Evolutionary conservation across 37 sponge, comb jelly and placozoan genomes (phyloP), one percentile per base, ranked within the genome.

Genomic region (Ianthella basta): DNA sequence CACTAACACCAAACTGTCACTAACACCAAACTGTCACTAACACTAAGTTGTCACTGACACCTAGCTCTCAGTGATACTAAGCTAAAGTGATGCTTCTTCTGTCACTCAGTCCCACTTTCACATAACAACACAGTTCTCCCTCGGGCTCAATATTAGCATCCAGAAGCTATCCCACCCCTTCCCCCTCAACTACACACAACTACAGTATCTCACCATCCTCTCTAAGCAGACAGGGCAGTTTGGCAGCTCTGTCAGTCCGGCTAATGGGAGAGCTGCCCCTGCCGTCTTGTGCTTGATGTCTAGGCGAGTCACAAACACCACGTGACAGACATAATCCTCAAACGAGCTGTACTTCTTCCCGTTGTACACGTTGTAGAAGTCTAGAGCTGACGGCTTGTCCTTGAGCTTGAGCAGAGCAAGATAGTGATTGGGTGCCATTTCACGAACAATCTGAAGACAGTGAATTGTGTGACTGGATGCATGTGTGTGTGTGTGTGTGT

Each of bases 211-310:
- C 61, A 93, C 96, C 66, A 96, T 68, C 53, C 73, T 88, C 66
- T 98, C 99, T 44, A 98, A 78, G 69, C 99, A 98, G 18, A 98
- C 99, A 65, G 99, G 95, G 82, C 99, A 98, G 15, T 83, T 88
- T 6, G 99, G 99, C 29, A 98, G 87, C 69, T 98, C 99, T 12
- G 88, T 89, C 41, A 91, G 72, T 29, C 93, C 91, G 0, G 73
- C 56, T 0, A 50, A 0, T 29, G 89, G 82, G 23, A 84, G 61
- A 16, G 87, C 41, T 14, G 88, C 88, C 10, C 87, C 92, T 54
- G 85, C 64, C 0, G 87, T 83, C 16, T 80, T 70, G 66, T 80
- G 89, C 55, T 79, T 57, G 14, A 86, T 80, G 65, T 87, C 94
- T 56, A 95, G 81, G 68, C 86, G 66, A 25, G 68, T 81, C 34